These are phyloP conservation scores for Clarias pachynema DNA, from an alignment of 2,797 vertebrate species.

Conservation along the genomic window DNA sequence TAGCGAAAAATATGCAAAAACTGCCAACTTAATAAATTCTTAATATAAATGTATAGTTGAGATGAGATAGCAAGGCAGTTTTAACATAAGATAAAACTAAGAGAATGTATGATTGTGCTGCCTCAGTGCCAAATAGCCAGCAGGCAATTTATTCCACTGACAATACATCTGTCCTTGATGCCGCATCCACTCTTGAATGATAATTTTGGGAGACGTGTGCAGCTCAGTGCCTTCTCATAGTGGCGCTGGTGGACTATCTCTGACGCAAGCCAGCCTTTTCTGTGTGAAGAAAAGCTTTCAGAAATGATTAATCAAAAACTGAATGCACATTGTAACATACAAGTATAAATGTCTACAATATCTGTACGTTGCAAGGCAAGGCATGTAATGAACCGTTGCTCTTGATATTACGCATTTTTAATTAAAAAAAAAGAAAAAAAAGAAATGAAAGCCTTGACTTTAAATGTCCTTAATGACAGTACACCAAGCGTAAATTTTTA, in stretches of 20 bases:
- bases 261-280: constrained; percentile 42
- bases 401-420: neutral
- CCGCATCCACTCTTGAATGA: constrained; percentile 69
- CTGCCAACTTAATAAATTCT: constrained; percentile 4
- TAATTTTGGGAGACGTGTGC: constrained; percentile 63
- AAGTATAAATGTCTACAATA: neutral
- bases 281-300: neutral
- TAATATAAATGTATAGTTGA: neutral
- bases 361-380: neutral
- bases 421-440: neutral
- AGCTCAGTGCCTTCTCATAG: constrained; percentile 41
- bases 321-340: neutral
- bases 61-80: constrained; percentile 26
- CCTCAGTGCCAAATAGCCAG: constrained; percentile 58
- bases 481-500: neutral
- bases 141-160: constrained; percentile 65
- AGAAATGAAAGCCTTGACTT: neutral
- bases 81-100: constrained; percentile 12
- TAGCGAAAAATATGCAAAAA: neutral
- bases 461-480: neutral
- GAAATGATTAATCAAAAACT: neutral
- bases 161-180: constrained; percentile 69
- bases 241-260: constrained; percentile 30
- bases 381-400: neutral
- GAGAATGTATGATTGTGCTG: constrained; percentile 59